These are phyloP conservation scores for Chrysocyon brachyurus DNA, from an alignment of 2,797 vertebrate species.

Conservation along the genomic window DNA sequence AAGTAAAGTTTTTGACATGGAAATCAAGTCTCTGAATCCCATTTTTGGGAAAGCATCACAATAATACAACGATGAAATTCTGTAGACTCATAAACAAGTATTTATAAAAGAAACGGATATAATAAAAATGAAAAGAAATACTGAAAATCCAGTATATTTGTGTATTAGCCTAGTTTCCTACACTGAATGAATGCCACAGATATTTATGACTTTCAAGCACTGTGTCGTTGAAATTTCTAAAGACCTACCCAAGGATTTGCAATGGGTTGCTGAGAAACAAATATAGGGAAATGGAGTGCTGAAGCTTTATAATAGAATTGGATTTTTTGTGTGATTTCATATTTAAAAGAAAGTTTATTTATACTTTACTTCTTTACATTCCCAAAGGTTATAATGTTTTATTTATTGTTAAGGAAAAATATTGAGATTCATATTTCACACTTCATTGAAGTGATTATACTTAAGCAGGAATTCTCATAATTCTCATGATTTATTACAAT, in stretches of 20 bases:
- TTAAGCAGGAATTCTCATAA: constrained; percentile 56
- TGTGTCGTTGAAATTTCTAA: neutral
- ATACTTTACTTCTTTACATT: constrained; percentile 52
- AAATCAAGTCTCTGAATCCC: constrained; percentile 37
- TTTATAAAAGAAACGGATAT: constrained; percentile 24
- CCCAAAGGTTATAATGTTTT: constrained; percentile 58
- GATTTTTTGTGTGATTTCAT: constrained; percentile 62
- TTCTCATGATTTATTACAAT: constrained; percentile 64
- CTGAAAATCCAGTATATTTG: neutral
- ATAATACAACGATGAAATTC: neutral
- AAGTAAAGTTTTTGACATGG: neutral
- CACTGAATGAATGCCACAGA: constrained; percentile 24
- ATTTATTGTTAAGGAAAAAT: constrained; percentile 71
- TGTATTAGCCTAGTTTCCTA: neutral
- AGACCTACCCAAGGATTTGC: constrained; percentile 51
- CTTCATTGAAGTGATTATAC: constrained; percentile 32
- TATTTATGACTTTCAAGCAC: constrained; percentile 1
- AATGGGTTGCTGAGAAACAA: neutral
- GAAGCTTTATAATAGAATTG: constrained; percentile 9
- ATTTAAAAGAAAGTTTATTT: constrained; percentile 73
- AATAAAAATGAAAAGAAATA: neutral
- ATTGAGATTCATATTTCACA: constrained; percentile 58
- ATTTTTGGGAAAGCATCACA: constrained; percentile 15
- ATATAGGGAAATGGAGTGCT: neutral
- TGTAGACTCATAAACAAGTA: neutral